Evolutionary conservation across 2,113 vertebrate genomes (phyloP).

Genomic region (Gallinago media): DNA sequence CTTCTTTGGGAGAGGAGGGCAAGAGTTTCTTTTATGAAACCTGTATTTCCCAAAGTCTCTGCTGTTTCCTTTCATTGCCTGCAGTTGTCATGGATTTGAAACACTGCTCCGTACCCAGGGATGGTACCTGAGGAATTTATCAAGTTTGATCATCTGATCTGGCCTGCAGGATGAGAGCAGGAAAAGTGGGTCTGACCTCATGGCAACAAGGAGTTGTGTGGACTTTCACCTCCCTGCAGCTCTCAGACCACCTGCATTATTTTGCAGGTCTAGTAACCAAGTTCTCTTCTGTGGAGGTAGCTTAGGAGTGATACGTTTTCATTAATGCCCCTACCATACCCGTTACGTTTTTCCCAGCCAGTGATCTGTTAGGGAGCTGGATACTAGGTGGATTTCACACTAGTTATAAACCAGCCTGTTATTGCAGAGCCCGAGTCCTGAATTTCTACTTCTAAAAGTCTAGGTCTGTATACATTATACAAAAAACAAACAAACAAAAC

Average conservation of each 20-base stretch:
- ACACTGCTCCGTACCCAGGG: background rate
- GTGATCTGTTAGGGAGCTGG: background rate
- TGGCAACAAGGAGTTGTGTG: accelerated
- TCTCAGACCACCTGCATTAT: accelerated
- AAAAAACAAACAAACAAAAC: background rate
- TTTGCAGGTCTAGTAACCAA: background rate
- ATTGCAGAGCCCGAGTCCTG: background rate
- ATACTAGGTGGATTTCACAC: background rate
- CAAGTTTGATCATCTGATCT: background rate
- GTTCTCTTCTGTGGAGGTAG: background rate
- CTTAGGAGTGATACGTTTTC: background rate
- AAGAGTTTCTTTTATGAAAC: background rate
- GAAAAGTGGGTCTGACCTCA: background rate
- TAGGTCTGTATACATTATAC: background rate
- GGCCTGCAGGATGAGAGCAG: background rate
- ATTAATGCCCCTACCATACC: background rate
- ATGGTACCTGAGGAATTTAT: background rate
- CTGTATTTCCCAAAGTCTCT: background rate
- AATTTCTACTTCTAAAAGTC: background rate
- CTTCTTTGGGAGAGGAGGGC: background rate
- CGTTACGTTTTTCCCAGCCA: background rate
- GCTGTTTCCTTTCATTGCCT: background rate
- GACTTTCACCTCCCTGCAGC: background rate
- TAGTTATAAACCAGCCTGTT: background rate
- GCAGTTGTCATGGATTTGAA: background rate